Conservation (phyloP, 2,113 vertebrate genomes). For the Mohoua ochrocephala region DNA sequence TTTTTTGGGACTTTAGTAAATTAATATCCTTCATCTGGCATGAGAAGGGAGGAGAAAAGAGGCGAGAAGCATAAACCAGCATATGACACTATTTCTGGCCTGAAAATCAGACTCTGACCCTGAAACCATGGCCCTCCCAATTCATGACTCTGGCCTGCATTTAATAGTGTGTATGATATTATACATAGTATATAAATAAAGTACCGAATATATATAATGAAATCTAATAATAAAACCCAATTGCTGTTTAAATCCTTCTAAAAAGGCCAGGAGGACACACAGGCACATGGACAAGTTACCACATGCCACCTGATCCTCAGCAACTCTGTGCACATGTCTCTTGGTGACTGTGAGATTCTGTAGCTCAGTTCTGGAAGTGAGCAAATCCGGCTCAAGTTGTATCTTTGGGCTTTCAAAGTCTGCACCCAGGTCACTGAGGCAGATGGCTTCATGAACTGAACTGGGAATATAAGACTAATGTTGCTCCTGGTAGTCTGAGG, state of each 20-base stretch:
- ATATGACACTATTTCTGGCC: neutral
- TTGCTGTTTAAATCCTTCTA: neutral
- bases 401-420: neutral
- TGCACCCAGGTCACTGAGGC: neutral
- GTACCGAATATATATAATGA: neutral
- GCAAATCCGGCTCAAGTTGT: neutral
- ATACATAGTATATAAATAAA: neutral
- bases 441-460: neutral
- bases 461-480: neutral
- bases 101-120: neutral
- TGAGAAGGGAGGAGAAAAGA: neutral
- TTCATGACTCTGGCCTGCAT: neutral
- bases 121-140: neutral
- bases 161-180: neutral
- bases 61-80: neutral
- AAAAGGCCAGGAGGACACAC: neutral
- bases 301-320: neutral
- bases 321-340: rapidly evolving
- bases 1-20: neutral
- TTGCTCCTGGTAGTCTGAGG: neutral
- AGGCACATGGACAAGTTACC: neutral
- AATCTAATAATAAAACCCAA: neutral
- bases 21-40: neutral
- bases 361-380: neutral
- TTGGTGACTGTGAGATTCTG: neutral